Evolutionary conservation across 2,888 invertebrate species (phyloP).

Genomic region (Yponomeuta sedellus): DNA sequence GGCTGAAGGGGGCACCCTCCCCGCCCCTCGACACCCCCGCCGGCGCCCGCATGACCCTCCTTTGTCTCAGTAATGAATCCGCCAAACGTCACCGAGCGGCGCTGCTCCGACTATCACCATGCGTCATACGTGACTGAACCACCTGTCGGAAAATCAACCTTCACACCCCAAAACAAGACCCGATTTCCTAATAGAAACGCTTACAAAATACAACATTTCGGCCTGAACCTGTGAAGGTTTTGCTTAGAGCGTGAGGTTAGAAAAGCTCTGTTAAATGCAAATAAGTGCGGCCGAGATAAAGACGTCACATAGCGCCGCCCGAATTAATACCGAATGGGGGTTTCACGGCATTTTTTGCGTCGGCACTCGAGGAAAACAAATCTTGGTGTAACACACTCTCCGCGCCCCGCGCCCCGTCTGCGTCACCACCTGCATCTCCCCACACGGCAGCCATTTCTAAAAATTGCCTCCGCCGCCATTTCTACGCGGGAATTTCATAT

Average conservation of each 20-base stretch:
- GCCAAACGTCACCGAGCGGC: constrained; percentile 68
- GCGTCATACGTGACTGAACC: constrained; percentile 51
- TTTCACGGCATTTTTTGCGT: constrained; percentile 12
- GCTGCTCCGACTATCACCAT: constrained; percentile 41
- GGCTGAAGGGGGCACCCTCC: constrained; percentile 25
- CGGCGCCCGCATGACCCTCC: constrained; percentile 30
- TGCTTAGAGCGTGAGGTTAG: constrained; percentile 60
- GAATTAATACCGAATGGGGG: constrained; percentile 37
- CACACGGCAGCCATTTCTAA: constrained; percentile 73
- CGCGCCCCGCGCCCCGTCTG: constrained; percentile 25
- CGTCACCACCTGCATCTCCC: constrained; percentile 51
- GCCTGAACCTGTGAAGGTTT: constrained; percentile 31
- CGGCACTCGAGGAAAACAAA: neutral
- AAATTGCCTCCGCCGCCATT: constrained; percentile 73
- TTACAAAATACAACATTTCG: neutral
- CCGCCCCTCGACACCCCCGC: constrained; percentile 26
- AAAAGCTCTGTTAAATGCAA: constrained; percentile 60
- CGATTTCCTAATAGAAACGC: constrained; percentile 18
- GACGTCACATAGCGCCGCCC: constrained; percentile 40
- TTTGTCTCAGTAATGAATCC: constrained; percentile 76
- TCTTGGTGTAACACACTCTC: neutral
- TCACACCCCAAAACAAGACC: constrained; percentile 24
- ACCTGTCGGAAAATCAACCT: constrained; percentile 45
- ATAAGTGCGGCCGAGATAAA: constrained; percentile 53
- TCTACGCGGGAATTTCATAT: constrained; percentile 72